Conservation (phyloP, 2,797 vertebrate genomes). For the Xyrichtys novacula region DNA sequence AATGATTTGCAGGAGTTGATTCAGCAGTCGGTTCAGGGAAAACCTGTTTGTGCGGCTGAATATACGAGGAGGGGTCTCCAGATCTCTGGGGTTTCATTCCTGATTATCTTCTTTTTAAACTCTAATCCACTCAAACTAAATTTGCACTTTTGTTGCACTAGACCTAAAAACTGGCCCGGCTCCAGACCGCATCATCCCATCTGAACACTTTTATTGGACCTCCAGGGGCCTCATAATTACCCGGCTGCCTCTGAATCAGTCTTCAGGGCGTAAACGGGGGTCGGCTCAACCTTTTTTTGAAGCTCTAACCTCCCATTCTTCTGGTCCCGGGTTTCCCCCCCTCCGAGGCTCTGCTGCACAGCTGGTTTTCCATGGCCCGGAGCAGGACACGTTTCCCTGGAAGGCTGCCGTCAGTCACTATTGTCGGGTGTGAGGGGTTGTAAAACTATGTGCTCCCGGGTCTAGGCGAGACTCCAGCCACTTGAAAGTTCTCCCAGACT, state of each 20-base stretch:
- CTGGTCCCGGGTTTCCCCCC: neutral
- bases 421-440: constrained; percentile 41
- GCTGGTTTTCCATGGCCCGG: constrained; percentile 74
- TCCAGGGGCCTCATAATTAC: constrained; percentile 51
- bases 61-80: constrained; percentile 3
- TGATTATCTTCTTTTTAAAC: constrained; percentile 8
- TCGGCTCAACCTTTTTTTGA: constrained; percentile 54
- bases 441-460: constrained; percentile 53
- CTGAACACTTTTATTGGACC: constrained; percentile 48
- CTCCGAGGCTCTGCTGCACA: constrained; percentile 56
- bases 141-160: constrained; percentile 12
- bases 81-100: neutral
- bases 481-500: constrained; percentile 47
- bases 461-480: constrained; percentile 43
- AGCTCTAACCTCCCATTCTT: constrained; percentile 13
- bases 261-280: constrained; percentile 39
- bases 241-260: constrained; percentile 44
- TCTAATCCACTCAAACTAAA: constrained; percentile 6
- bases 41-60: constrained; percentile 62
- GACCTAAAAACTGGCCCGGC: constrained; percentile 29
- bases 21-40: constrained; percentile 48
- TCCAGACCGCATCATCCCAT: constrained; percentile 5
- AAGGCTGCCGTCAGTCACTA: constrained; percentile 51
- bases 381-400: constrained; percentile 38
- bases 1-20: constrained; percentile 29